phyloP scores from a whole-genome alignment of 2,797 vertebrate genomes.

The Trematomus bernacchii region DNA sequence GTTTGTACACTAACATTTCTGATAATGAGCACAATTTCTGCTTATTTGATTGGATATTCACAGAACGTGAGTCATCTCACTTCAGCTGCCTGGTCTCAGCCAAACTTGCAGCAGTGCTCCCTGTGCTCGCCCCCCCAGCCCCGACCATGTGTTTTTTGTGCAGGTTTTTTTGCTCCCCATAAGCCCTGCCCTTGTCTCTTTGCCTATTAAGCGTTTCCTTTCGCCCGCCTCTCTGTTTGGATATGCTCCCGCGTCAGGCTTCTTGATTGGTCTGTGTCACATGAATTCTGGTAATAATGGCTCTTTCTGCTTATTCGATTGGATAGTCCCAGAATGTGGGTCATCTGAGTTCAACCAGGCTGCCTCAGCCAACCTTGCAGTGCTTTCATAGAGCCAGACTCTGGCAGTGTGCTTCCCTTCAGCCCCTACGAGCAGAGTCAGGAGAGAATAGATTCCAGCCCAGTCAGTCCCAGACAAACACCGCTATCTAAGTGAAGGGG shows the following conservation, averaged over 20 bases:
- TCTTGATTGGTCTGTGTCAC: slow-evolving; percentile 66
- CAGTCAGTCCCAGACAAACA: slow-evolving; percentile 70
- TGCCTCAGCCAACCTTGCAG: slow-evolving; percentile 86
- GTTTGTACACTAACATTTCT: slow-evolving; percentile 61
- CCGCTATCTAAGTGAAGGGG: slow-evolving; percentile 75
- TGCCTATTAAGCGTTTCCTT: slow-evolving; percentile 67
- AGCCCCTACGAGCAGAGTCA: slow-evolving; percentile 82
- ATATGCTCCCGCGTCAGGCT: slow-evolving; percentile 55
- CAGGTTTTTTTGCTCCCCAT: slow-evolving; percentile 47
- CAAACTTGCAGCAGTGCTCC: slow-evolving; percentile 80
- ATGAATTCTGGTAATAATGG: slow-evolving; percentile 79
- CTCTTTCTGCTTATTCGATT: slow-evolving; percentile 84
- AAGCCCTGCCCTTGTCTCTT: slow-evolving; percentile 58
- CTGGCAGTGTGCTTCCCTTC: slow-evolving; percentile 80
- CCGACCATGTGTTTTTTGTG: slow-evolving; percentile 68
- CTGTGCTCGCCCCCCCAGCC: slow-evolving; percentile 66
- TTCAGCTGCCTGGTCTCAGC: slow-evolving; percentile 77
- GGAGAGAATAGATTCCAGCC: slow-evolving; percentile 78
- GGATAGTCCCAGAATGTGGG: slow-evolving; percentile 88
- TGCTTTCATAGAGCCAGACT: slow-evolving; percentile 83
- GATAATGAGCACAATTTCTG: slow-evolving; percentile 76
- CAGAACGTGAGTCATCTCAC: slow-evolving; percentile 87
- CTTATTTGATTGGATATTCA: slow-evolving; percentile 81
- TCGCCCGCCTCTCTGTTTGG: slow-evolving; percentile 68
- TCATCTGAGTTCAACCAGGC: slow-evolving; percentile 89